These are phyloP conservation scores for Adoxophyes honmai DNA, from an alignment of 1,140 invertebrate genomes.

Conservation along the genomic window DNA sequence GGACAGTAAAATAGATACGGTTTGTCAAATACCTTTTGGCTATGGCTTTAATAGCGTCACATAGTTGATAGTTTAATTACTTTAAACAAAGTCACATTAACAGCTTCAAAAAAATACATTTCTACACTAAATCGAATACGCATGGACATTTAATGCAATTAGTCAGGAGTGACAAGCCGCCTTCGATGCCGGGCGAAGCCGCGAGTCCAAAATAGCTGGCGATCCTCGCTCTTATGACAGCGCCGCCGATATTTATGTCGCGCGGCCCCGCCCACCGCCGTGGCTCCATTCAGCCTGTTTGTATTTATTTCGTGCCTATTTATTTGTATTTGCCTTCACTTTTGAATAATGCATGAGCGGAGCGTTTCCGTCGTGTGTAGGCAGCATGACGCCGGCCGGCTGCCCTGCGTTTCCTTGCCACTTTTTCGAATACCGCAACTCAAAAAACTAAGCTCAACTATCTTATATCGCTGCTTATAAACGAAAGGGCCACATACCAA, in stretches of 20 bases:
- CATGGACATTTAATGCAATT: neutral
- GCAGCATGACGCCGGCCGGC: slow-evolving; percentile 66
- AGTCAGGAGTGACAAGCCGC: slow-evolving; percentile 6
- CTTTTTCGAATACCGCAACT: slow-evolving; percentile 16
- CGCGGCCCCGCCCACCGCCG: slow-evolving; percentile 63
- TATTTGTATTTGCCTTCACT: slow-evolving; percentile 73
- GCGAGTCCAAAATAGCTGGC: slow-evolving; percentile 60
- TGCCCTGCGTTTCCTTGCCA: slow-evolving; percentile 26
- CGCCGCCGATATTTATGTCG: slow-evolving; percentile 70
- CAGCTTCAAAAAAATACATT: no score
- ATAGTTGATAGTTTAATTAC: no score
- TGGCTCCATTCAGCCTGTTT: slow-evolving; percentile 72
- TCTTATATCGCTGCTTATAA: no score
- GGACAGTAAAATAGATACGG: no score
- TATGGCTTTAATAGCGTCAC: no score
- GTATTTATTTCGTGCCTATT: slow-evolving; percentile 75
- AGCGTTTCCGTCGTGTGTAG: slow-evolving; percentile 72
- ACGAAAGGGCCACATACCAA: no score
- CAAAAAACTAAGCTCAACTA: neutral
- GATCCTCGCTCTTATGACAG: slow-evolving; percentile 63
- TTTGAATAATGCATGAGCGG: slow-evolving; percentile 74
- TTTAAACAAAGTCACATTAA: no score
- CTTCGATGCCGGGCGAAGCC: slow-evolving; percentile 17
- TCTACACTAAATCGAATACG: no score
- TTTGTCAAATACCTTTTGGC: no score